These are phyloP conservation scores for Hipparchia sbordonii DNA, from an alignment of 2,888 invertebrate genomes.

Conservation along the genomic window DNA sequence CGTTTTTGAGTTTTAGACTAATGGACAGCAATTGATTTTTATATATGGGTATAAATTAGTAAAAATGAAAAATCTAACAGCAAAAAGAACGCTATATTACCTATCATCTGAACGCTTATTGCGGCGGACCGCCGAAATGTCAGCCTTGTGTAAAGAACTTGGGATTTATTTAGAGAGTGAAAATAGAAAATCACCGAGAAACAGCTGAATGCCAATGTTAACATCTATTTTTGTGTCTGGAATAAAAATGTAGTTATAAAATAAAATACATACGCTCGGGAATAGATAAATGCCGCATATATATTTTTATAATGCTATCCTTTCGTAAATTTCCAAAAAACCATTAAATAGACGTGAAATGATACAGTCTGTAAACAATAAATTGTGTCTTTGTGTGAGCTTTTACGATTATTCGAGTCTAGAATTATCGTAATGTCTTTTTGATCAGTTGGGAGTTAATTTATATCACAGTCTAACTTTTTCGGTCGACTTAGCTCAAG, in stretches of 20 bases:
- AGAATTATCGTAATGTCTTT: slow-evolving; percentile 15
- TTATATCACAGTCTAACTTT: neutral
- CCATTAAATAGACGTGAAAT: slow-evolving; percentile 34
- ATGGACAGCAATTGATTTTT: too few species aligned
- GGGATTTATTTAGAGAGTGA: slow-evolving; percentile 65
- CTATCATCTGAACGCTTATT: slow-evolving; percentile 23
- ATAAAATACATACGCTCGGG: slow-evolving; percentile 45
- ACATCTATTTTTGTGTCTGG: slow-evolving; percentile 64
- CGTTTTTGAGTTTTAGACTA: too few species aligned
- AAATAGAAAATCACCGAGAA: slow-evolving; percentile 73
- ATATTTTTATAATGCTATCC: slow-evolving; percentile 37
- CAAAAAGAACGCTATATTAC: neutral
- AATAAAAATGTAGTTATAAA: slow-evolving; percentile 52
- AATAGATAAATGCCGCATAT: slow-evolving; percentile 37
- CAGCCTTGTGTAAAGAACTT: slow-evolving; percentile 62
- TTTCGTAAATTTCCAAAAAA: slow-evolving; percentile 39
- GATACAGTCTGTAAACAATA: slow-evolving; percentile 26
- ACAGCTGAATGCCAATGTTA: slow-evolving; percentile 78
- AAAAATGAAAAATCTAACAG: neutral
- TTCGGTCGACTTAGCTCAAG: neutral
- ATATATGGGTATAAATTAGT: too few species aligned
- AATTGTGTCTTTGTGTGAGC: slow-evolving; percentile 26
- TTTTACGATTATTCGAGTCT: slow-evolving; percentile 23
- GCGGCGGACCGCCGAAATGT: slow-evolving; percentile 61
- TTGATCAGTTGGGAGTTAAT: slow-evolving; percentile 11